Base-by-base conservation (phyloP, 2,113 vertebrate species). In the Takifugu bimaculatus region DNA sequence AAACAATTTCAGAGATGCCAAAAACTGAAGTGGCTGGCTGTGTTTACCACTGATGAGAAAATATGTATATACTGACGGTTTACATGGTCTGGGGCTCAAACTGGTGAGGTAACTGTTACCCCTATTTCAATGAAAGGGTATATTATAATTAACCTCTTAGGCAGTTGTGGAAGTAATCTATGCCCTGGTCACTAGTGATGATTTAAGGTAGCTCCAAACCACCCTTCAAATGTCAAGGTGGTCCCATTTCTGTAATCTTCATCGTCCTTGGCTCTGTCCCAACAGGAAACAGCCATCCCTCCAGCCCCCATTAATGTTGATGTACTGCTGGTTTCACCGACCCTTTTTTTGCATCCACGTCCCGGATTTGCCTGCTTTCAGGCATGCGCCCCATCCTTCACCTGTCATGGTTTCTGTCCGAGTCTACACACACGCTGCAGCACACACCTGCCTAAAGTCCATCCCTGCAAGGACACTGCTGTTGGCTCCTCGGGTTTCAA, bases 1-100 rank as follows among this genome's bases (percentile, higher is more conserved):
- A 59, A 52, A 61, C 65, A 65, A 47, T 71, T 73, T 73, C n/a
- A 32, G 56, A 65, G 74, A 86, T 83, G 67, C 76, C 69, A 72
- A 67, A 71, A 55, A 59, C 55, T 9, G 65, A 65, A 62, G 67
- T 28, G n/a, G 11, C 70, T 69, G 60, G 67, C 32, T 59, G 60
- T 77, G 54, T 29, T 26, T 35, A 56, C 60, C 63, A 74, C 72
- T 56, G 61, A 43, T 43, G n/a, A 58, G 43, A 61, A 65, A 72
- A 56, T 26, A 63, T 39, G 35, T 39, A 39, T 39, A 10, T 39
- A 11, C 50, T 53, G 13, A 59, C 35, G 11, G 35, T 39, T 6
- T 39, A 1, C 20, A 20, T 20, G 20, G 20, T 20, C 20, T 20
- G 35, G 35, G 35, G 35, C 7, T 11, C 35, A 39, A 39, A 6